phyloP scores from a whole-genome alignment of 2,888 invertebrate species.

The Hemicrepidius hirtus region DNA sequence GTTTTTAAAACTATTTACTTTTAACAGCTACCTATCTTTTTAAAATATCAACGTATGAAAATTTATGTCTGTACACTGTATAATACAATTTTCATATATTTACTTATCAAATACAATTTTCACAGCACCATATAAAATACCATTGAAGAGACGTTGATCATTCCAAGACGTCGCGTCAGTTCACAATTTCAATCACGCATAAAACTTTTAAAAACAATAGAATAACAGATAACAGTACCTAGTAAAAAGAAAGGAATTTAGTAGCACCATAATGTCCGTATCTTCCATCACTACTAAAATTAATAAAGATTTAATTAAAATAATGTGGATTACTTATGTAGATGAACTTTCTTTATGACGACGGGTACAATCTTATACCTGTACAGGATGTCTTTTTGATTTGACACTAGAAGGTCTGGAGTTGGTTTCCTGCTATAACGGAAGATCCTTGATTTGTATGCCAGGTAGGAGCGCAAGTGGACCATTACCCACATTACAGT shows the following conservation, averaged over 20 bases:
- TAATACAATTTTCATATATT: constrained; percentile 41
- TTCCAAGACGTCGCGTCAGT: constrained; percentile 24
- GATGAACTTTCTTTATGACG: background rate
- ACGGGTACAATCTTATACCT: constrained; percentile 62
- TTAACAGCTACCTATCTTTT: constrained; percentile 35
- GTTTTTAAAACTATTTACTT: constrained; percentile 6
- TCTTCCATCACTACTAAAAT: background rate
- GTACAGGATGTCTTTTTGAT: constrained; percentile 67
- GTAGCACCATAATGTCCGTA: constrained; percentile 18
- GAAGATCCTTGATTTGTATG: constrained; percentile 65
- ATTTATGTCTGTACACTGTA: constrained; percentile 41
- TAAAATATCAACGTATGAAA: constrained; percentile 50
- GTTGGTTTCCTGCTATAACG: constrained; percentile 68
- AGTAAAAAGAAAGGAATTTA: background rate
- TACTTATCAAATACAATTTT: constrained; percentile 49
- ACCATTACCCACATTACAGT: constrained; percentile 68
- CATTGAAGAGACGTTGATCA: constrained; percentile 45
- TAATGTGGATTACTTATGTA: background rate
- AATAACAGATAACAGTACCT: constrained; percentile 7
- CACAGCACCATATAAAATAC: constrained; percentile 59
- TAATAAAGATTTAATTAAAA: background rate
- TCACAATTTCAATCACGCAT: constrained; percentile 35
- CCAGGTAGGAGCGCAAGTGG: constrained; percentile 65
- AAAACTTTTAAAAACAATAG: background rate
- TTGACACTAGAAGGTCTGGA: constrained; percentile 68